phyloP scores from a whole-genome alignment of 2,797 vertebrate species.

The Melanogrammus aeglefinus region DNA sequence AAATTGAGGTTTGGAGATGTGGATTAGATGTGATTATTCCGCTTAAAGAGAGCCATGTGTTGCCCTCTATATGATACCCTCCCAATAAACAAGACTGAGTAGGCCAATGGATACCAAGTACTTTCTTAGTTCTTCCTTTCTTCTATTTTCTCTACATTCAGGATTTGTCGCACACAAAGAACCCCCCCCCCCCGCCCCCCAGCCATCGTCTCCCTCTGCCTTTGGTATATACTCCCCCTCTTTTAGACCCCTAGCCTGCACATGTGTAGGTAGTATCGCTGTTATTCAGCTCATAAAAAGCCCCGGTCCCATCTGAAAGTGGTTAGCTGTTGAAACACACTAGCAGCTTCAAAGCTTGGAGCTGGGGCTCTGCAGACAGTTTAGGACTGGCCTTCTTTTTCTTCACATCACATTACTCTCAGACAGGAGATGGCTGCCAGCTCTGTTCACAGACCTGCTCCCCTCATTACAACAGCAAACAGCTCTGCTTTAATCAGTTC shows the following conservation, averaged over 20 bases:
- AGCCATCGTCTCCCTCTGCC: conserved; percentile 54
- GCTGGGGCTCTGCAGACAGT: conserved; percentile 65
- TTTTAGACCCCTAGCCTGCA: conserved; percentile 71
- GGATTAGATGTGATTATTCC: background rate
- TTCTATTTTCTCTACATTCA: conserved; percentile 26
- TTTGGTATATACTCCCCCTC: conserved; percentile 42
- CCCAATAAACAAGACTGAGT: background rate
- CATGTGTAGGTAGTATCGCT: conserved; percentile 78
- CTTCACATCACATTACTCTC: conserved; percentile 67
- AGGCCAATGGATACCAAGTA: conserved; percentile 27
- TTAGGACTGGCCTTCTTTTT: conserved; percentile 50
- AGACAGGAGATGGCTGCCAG: conserved; percentile 64
- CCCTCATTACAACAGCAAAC: conserved; percentile 53
- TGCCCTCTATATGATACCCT: background rate
- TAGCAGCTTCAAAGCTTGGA: conserved; percentile 76
- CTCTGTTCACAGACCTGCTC: conserved; percentile 67
- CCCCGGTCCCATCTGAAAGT: conserved; percentile 81
- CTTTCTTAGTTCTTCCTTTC: background rate
- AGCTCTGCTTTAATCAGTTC: conserved; percentile 5
- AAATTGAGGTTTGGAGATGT: background rate
- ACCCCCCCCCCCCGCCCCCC: conserved; percentile 25
- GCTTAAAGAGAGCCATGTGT: background rate
- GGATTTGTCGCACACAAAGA: conserved; percentile 50
- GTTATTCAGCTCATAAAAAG: conserved; percentile 76
- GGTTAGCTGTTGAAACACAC: conserved; percentile 78